These are phyloP conservation scores for Quadriops clusia DNA, from an alignment of 2,888 invertebrate species.

Conservation along the genomic window DNA sequence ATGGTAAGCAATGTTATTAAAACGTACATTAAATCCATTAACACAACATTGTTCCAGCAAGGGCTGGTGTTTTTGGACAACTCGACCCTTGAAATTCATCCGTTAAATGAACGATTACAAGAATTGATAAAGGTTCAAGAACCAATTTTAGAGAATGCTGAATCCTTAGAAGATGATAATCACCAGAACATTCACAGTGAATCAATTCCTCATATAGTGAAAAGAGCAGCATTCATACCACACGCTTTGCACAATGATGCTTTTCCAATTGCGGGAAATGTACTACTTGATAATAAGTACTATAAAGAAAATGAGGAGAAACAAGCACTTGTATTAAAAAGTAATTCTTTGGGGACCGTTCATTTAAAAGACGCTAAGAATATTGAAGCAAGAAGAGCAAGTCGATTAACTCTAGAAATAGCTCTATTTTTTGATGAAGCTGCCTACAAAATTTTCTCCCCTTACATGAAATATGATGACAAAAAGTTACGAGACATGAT, in stretches of 20 bases:
- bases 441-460: constrained; percentile 57
- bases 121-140: constrained; percentile 34
- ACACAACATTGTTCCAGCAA: constrained; percentile 37
- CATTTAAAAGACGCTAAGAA: no score
- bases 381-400: no score
- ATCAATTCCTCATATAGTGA: constrained; percentile 48
- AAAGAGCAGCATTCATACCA: constrained; percentile 41
- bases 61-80: constrained; percentile 57
- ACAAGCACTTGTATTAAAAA: no score
- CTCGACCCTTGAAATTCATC: constrained; percentile 57
- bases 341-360: no score
- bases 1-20: constrained; percentile 41
- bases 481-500: constrained; percentile 58
- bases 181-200: no score
- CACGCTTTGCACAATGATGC: constrained; percentile 35
- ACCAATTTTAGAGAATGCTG: constrained; percentile 25
- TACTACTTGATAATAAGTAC: no score
- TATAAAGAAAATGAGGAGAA: no score
- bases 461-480: constrained; percentile 54
- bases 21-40: neutral
- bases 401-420: constrained; percentile 56
- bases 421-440: constrained; percentile 66
- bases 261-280: constrained; percentile 19
- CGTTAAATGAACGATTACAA: constrained; percentile 40
- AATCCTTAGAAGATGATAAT: constrained; percentile 17